phyloP scores from a whole-genome alignment of 2,888 invertebrate genomes.

The Pristionchus exspectatus region DNA sequence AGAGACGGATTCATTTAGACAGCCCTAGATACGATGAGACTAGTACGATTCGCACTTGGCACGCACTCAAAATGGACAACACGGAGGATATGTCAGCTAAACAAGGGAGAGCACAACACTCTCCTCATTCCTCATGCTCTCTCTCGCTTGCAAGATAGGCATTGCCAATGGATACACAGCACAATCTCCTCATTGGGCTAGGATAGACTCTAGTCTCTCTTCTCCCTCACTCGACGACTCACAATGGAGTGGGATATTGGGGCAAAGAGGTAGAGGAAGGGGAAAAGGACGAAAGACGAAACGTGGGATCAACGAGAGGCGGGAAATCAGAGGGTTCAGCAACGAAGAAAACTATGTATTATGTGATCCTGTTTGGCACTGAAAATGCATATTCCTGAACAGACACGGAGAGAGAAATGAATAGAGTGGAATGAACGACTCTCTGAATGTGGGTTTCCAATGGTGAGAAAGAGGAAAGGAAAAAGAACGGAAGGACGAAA shows the following conservation, averaged over 20 bases:
- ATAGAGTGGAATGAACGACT: background rate
- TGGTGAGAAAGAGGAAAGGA: background rate
- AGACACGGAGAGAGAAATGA: background rate
- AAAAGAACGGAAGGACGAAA: background rate
- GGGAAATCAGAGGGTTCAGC: background rate
- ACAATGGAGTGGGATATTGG: background rate
- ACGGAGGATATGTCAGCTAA: no score
- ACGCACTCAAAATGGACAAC: background rate
- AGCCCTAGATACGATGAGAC: background rate
- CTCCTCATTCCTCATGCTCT: no score
- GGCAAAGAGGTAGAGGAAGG: background rate
- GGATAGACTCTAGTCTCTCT: background rate
- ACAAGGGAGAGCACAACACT: no score
- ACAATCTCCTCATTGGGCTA: background rate
- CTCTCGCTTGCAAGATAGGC: no score
- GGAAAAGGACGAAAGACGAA: background rate
- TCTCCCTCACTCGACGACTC: no score
- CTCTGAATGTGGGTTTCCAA: background rate
- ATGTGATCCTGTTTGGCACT: background rate
- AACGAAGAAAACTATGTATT: background rate
- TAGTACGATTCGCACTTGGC: background rate
- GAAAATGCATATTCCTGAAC: background rate
- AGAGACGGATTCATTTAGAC: no score
- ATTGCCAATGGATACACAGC: background rate
- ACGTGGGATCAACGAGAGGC: background rate